Evolutionary conservation across 2,888 invertebrate species (phyloP).

Genomic region (Plusia festucae): DNA sequence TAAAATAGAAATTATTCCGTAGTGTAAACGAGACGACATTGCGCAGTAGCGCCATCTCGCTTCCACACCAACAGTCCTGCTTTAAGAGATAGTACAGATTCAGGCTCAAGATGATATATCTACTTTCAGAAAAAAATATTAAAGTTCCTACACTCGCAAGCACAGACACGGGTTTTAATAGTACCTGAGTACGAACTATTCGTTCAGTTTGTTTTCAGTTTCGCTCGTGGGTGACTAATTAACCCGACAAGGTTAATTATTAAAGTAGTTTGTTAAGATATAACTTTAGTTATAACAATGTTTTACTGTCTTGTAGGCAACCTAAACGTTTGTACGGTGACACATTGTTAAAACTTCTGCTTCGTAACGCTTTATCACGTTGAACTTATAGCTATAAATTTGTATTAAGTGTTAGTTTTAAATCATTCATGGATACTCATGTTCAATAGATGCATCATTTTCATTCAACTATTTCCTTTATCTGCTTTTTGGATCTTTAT

Average conservation of each 20-base stretch:
- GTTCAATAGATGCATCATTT: too few species aligned
- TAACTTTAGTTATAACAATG: neutral
- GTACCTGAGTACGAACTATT: neutral
- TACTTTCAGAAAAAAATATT: neutral
- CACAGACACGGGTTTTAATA: neutral
- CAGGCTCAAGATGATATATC: neutral
- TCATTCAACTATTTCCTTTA: too few species aligned
- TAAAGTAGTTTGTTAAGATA: conserved; percentile 39
- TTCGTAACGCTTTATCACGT: neutral
- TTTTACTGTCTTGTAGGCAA: neutral
- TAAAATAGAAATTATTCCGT: too few species aligned
- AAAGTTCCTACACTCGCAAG: neutral
- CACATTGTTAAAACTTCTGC: neutral
- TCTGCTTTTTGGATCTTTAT: too few species aligned
- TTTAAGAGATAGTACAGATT: too few species aligned
- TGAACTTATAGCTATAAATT: neutral
- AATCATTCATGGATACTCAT: too few species aligned
- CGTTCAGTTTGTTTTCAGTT: neutral
- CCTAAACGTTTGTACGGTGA: neutral
- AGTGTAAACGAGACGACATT: too few species aligned
- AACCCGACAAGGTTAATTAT: conserved; percentile 46
- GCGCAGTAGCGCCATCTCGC: too few species aligned
- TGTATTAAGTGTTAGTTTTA: too few species aligned
- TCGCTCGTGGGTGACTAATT: conserved; percentile 26
- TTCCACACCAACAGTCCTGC: too few species aligned